Percentiles rank a stretch among this genome's conserved stretches.
These are phyloP conservation scores for Podarcis raffonei DNA, from an alignment of 2,113 vertebrate species.

Conservation along the genomic window DNA sequence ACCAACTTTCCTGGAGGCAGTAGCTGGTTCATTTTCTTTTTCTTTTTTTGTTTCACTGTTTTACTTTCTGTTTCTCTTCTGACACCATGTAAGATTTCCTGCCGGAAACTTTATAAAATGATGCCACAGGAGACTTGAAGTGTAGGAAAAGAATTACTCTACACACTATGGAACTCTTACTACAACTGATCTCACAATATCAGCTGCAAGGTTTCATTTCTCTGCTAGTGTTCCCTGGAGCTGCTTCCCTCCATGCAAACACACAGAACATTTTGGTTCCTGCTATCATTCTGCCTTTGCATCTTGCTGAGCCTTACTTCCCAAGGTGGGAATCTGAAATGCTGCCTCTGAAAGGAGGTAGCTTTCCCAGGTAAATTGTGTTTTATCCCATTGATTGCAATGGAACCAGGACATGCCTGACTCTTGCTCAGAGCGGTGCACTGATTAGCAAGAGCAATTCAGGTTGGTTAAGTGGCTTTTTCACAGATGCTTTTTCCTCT, in stretches of 20 bases:
- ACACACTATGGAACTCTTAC: background rate
- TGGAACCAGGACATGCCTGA: background rate
- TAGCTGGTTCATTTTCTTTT: too few species aligned
- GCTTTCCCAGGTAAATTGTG: conserved; percentile 2
- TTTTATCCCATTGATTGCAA: conserved; percentile 15
- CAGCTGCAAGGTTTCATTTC: background rate
- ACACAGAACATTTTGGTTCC: background rate
- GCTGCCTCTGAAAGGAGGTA: background rate
- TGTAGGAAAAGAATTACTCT: background rate
- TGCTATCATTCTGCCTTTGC: background rate
- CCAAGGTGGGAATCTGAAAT: background rate
- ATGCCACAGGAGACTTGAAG: conserved; percentile 7
- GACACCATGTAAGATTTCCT: background rate
- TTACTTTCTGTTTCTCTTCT: conserved; percentile 21
- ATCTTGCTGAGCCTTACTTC: background rate
- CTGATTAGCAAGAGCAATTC: conserved; percentile 26
- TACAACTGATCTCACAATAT: background rate
- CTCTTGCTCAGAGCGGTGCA: conserved; percentile 1
- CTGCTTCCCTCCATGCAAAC: background rate
- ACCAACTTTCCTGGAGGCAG: background rate
- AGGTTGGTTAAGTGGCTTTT: conserved; percentile 31
- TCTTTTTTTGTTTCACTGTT: background rate
- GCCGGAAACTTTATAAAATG: conserved; percentile 7
- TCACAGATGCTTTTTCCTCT: background rate
- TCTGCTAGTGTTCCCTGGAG: background rate